These are phyloP conservation scores for Carcharodon carcharias DNA, from an alignment of 2,797 vertebrate genomes.

Conservation along the genomic window DNA sequence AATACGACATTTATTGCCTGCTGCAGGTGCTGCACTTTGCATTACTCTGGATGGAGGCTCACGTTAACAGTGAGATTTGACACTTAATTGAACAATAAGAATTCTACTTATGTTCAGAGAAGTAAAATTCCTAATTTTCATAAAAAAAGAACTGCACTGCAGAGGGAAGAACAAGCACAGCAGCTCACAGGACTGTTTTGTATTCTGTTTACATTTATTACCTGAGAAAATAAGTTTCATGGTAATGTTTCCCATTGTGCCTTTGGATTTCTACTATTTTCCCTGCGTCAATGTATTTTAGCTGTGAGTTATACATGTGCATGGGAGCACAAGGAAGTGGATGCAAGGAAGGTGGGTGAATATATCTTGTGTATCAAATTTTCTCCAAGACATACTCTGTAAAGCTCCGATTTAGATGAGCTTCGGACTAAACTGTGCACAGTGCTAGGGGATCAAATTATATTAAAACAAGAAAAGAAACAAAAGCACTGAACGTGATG, in stretches of 20 bases:
- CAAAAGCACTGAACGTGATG: background rate
- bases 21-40: background rate
- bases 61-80: background rate
- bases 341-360: background rate
- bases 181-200: background rate
- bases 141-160: background rate
- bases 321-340: background rate
- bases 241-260: background rate
- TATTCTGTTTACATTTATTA: background rate
- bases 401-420: background rate
- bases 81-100: background rate
- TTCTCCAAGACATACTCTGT: background rate
- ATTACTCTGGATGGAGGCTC: background rate
- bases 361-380: background rate
- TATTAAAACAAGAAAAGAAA: background rate
- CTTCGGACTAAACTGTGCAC: background rate
- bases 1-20: background rate
- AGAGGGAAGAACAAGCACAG: background rate
- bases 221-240: background rate
- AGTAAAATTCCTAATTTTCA: constrained; percentile 1
- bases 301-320: background rate
- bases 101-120: background rate
- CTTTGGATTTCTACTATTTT: background rate
- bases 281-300: background rate
- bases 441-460: background rate